These are phyloP conservation scores for Orycteropus afer DNA, from an alignment of 2,113 vertebrate genomes.

Conservation along the genomic window DNA sequence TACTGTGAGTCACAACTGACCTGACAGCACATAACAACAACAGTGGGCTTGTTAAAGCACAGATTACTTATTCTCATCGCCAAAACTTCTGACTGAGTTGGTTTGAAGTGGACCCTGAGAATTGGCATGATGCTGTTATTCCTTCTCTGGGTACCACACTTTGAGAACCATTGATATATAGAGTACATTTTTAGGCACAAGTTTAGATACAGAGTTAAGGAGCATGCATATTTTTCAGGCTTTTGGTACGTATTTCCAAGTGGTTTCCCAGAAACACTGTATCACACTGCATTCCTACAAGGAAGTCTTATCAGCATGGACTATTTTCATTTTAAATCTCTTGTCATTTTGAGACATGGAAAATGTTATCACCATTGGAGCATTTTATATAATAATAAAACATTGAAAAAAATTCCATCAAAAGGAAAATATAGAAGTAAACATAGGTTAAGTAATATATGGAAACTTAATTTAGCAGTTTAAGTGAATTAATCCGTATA, in stretches of 20 bases:
- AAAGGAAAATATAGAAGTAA: constrained; percentile 33
- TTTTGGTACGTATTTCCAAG: background rate
- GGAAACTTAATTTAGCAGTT: background rate
- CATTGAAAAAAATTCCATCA: background rate
- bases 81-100: background rate
- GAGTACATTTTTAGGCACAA: background rate
- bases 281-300: background rate
- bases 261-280: background rate
- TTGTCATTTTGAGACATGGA: constrained; percentile 38
- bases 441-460: background rate
- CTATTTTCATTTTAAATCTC: constrained; percentile 44
- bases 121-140: background rate
- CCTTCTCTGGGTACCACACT: background rate
- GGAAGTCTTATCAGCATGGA: background rate
- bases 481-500: background rate
- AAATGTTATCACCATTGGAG: constrained; percentile 22
- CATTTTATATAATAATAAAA: constrained; percentile 29
- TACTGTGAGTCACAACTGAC: too few relatives aligned
- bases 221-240: background rate
- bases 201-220: background rate
- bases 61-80: background rate
- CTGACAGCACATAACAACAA: background rate
- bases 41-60: background rate
- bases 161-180: background rate
- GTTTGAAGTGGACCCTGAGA: background rate